Conservation (phyloP, 1,140 invertebrate species). For the Luehdorfia chinensis region DNA sequence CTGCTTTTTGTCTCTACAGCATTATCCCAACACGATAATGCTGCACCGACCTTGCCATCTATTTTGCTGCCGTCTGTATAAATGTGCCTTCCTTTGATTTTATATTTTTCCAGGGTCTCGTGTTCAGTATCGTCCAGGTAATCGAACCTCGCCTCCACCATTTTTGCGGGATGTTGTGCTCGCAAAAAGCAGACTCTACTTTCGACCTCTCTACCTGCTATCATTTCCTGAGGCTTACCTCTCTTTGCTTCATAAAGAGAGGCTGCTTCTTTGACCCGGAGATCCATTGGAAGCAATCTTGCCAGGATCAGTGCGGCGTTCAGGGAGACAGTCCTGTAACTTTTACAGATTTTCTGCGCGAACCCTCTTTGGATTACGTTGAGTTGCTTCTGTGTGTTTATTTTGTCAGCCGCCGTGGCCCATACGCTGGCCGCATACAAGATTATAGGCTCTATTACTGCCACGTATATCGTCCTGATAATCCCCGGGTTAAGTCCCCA, state of each 20-base stretch:
- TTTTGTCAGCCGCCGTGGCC: neutral
- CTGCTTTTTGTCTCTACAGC: neutral
- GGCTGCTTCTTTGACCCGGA: constrained; percentile 14
- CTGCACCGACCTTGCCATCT: constrained; percentile 12
- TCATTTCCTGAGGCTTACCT: constrained; percentile 3
- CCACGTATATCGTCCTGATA: too few species aligned
- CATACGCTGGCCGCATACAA: too few species aligned
- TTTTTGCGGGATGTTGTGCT: constrained; percentile 11
- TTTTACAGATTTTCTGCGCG: constrained; percentile 9
- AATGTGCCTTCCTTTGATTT: neutral
- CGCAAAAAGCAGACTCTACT: too few species aligned
- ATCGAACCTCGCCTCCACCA: too few species aligned
- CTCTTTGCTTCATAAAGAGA: neutral
- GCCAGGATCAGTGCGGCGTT: constrained; percentile 8
- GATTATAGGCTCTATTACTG: too few species aligned
- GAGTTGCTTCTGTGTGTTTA: neutral
- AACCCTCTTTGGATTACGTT: constrained; percentile 2
- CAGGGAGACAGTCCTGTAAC: constrained; percentile 17
- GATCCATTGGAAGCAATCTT: constrained; percentile 12
- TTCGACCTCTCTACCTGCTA: too few species aligned
- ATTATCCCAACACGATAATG: neutral
- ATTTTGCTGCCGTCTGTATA: constrained; percentile 23
- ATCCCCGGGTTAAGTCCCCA: too few species aligned
- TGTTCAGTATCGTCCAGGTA: neutral
- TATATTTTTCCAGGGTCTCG: too few species aligned